Evolutionary conservation across 2,797 vertebrate species (phyloP).

Genomic region (Bufotes viridis): DNA sequence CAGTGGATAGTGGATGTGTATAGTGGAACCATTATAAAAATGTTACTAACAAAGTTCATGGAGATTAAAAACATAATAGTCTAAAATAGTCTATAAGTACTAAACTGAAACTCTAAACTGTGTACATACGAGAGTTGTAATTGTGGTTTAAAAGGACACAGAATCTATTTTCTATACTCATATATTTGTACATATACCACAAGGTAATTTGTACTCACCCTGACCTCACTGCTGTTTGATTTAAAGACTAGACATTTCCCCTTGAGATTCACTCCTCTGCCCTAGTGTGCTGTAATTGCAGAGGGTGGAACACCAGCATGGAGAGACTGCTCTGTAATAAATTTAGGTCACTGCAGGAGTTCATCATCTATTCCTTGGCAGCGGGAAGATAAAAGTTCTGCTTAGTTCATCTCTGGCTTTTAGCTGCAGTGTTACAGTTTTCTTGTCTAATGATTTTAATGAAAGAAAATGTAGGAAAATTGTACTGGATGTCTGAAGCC

Average conservation of each 20-base stretch:
- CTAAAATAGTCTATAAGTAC: slow-evolving; percentile 53
- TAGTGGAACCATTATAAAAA: slow-evolving; percentile 14
- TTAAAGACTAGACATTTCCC: slow-evolving; percentile 75
- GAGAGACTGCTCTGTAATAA: slow-evolving; percentile 71
- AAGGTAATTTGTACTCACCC: slow-evolving; percentile 66
- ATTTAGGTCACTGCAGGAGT: slow-evolving; percentile 78
- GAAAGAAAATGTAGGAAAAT: slow-evolving; percentile 71
- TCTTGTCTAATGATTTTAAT: slow-evolving; percentile 71
- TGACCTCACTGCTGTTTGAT: slow-evolving; percentile 71
- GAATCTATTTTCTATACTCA: slow-evolving; percentile 29
- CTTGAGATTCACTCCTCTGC: slow-evolving; percentile 71
- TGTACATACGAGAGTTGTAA: slow-evolving; percentile 57
- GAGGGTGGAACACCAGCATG: slow-evolving; percentile 66
- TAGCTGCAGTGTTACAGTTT: slow-evolving; percentile 65
- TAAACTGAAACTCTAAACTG: slow-evolving; percentile 54
- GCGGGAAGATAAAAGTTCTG: slow-evolving; percentile 70
- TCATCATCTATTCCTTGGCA: slow-evolving; percentile 75
- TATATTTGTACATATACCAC: slow-evolving; percentile 50
- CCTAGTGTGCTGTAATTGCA: slow-evolving; percentile 77
- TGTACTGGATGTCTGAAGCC: slow-evolving; percentile 55
- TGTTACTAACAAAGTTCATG: slow-evolving; percentile 60
- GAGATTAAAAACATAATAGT: slow-evolving; percentile 60
- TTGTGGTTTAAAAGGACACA: slow-evolving; percentile 63
- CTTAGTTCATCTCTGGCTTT: slow-evolving; percentile 72
- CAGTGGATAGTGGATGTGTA: no score